Conservation (phyloP, 2,888 invertebrate species). For the Candidula unifasciata region DNA sequence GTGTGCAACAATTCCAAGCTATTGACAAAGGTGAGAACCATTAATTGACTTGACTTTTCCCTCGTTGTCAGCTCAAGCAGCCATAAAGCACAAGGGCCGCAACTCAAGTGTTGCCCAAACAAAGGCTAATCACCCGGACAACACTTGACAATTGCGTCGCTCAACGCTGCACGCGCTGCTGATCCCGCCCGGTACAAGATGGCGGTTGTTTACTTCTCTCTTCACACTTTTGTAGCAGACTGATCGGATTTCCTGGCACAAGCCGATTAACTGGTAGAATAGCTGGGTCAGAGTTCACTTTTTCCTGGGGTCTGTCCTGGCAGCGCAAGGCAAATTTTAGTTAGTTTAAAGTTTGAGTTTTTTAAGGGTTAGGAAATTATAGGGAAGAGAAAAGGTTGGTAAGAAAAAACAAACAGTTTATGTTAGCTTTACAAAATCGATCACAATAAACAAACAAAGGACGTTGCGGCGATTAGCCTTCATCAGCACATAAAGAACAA, state of each 20-base stretch:
- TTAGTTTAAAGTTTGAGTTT: too few species aligned
- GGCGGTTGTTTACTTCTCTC: background rate
- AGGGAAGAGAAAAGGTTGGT: too few species aligned
- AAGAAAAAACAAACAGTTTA: too few species aligned
- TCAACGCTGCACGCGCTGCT: conserved; percentile 3
- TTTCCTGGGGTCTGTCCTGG: background rate
- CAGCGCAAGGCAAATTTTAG: too few species aligned
- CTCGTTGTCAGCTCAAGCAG: background rate
- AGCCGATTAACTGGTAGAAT: background rate
- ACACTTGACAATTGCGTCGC: background rate
- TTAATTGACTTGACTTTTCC: too few species aligned
- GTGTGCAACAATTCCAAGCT: too few species aligned
- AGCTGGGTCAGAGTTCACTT: background rate
- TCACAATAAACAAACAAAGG: too few species aligned
- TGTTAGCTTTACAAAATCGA: too few species aligned
- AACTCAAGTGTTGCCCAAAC: background rate
- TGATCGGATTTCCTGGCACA: background rate
- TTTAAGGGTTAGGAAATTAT: too few species aligned
- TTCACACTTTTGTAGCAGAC: background rate
- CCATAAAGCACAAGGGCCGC: background rate
- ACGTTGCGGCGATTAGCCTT: too few species aligned
- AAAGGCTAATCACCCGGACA: background rate
- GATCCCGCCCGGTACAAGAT: background rate
- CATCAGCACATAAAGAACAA: too few species aligned
- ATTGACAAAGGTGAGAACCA: too few species aligned